A percentile compares a stretch with the other conserved stretches of the same genome.
These are phyloP conservation scores for Saccopteryx bilineata DNA, from an alignment of 2,113 vertebrate genomes.

Conservation along the genomic window DNA sequence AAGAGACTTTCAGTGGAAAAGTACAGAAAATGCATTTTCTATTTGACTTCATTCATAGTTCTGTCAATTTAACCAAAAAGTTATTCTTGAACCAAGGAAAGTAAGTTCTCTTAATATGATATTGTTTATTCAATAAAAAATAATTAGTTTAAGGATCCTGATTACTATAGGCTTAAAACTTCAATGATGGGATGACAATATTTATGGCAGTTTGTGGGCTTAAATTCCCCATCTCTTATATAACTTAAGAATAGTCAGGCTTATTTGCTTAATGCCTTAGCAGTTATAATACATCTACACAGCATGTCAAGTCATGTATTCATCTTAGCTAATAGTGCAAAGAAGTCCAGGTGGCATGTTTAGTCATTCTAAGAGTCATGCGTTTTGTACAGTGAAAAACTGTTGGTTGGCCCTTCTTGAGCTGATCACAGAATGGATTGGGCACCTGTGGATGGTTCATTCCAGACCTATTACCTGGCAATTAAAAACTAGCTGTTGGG, in stretches of 20 bases:
- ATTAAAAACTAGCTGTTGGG: background rate
- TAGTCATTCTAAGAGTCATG: background rate
- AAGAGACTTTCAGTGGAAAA: background rate
- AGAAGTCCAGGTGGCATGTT: background rate
- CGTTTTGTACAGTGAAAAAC: background rate
- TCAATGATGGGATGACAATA: background rate
- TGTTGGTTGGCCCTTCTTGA: background rate
- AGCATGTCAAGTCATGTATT: background rate
- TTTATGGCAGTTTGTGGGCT: background rate
- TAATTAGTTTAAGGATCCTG: background rate
- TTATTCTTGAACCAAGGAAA: background rate
- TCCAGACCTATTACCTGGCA: background rate
- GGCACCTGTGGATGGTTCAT: background rate
- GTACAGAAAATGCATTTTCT: background rate
- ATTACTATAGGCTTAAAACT: background rate
- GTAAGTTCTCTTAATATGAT: background rate
- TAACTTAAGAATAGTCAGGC: background rate
- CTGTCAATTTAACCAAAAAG: background rate
- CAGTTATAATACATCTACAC: background rate
- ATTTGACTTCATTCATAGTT: conserved; percentile 18
- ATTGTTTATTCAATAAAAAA: background rate
- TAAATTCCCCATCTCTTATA: background rate
- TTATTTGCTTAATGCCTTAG: background rate
- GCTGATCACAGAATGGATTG: background rate
- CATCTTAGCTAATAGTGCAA: background rate